A percentile compares a stretch with the other conserved stretches of the same genome.
phyloP scores from a whole-genome alignment of 2,113 vertebrate species.

The Hymenochirus boettgeri region DNA sequence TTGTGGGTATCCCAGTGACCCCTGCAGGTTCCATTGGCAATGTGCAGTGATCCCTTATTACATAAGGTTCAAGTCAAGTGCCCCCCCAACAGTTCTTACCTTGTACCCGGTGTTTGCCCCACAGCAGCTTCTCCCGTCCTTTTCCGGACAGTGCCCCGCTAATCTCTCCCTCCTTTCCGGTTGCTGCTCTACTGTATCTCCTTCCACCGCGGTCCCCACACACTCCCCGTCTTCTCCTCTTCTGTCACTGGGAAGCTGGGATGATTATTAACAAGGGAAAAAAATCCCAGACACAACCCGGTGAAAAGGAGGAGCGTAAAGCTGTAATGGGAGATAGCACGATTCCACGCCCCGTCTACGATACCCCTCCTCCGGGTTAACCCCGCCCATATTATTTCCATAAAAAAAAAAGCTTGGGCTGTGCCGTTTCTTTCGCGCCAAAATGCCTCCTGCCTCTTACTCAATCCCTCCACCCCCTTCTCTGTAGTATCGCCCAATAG shows the following conservation, averaged over 20 bases:
- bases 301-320: constrained; percentile 43
- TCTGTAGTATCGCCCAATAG: constrained; percentile 8
- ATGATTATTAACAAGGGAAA: constrained; percentile 63
- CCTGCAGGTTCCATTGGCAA: too few relatives aligned
- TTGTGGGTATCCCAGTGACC: too few relatives aligned
- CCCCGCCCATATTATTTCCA: constrained; percentile 60
- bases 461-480: not conserved
- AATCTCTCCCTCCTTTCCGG: not conserved
- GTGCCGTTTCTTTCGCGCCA: constrained; percentile 67
- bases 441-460: constrained; percentile 54
- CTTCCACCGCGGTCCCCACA: constrained; percentile 43
- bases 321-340: constrained; percentile 39
- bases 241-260: constrained; percentile 61
- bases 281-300: constrained; percentile 59
- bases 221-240: constrained; percentile 54
- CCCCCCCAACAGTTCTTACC: too few relatives aligned
- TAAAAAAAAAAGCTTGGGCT: constrained; percentile 63
- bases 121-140: too few relatives aligned
- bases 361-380: constrained; percentile 50
- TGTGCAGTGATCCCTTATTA: too few relatives aligned
- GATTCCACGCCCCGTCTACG: constrained; percentile 51
- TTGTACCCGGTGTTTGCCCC: too few relatives aligned
- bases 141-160: not conserved
- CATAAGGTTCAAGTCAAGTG: too few relatives aligned
- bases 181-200: not conserved